Evolutionary conservation across 2,888 invertebrate genomes (phyloP).

Genomic region (Amphimallon solstitiale): DNA sequence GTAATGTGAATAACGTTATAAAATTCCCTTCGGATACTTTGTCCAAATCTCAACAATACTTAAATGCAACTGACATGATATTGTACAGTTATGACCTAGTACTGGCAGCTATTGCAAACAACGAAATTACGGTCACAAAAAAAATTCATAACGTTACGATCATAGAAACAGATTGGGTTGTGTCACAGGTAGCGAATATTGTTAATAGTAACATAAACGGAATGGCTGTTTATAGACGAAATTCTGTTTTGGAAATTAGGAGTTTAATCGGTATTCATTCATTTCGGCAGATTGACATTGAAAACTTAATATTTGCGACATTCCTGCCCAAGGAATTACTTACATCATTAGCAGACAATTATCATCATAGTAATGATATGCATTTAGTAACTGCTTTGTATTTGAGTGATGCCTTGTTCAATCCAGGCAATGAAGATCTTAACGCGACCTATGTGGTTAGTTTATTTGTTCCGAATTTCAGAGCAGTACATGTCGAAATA

Average conservation of each 20-base stretch:
- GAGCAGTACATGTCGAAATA: background rate
- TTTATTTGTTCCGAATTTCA: constrained; percentile 19
- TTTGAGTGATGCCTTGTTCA: constrained; percentile 20
- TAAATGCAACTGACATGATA: constrained; percentile 35
- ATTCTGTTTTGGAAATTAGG: background rate
- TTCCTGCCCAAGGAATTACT: constrained; percentile 2
- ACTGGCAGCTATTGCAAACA: constrained; percentile 1
- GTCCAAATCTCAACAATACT: constrained; percentile 4
- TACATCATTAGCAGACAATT: background rate
- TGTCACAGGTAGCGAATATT: constrained; percentile 23
- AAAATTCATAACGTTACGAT: background rate
- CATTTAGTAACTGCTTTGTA: constrained; percentile 22
- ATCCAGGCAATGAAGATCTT: background rate
- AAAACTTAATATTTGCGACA: constrained; percentile 23
- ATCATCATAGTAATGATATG: background rate
- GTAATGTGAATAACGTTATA: constrained; percentile 25
- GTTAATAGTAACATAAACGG: constrained; percentile 19
- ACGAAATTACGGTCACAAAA: background rate
- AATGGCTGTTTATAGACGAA: constrained; percentile 21
- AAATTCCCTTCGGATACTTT: constrained; percentile 1
- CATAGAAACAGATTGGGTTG: constrained; percentile 11
- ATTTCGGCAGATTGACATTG: background rate
- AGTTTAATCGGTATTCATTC: background rate
- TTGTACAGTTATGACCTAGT: constrained; percentile 22
- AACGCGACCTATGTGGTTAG: constrained; percentile 1